Evolutionary conservation across 2,888 invertebrate species (phyloP).

Genomic region (Drosophila falleni): DNA sequence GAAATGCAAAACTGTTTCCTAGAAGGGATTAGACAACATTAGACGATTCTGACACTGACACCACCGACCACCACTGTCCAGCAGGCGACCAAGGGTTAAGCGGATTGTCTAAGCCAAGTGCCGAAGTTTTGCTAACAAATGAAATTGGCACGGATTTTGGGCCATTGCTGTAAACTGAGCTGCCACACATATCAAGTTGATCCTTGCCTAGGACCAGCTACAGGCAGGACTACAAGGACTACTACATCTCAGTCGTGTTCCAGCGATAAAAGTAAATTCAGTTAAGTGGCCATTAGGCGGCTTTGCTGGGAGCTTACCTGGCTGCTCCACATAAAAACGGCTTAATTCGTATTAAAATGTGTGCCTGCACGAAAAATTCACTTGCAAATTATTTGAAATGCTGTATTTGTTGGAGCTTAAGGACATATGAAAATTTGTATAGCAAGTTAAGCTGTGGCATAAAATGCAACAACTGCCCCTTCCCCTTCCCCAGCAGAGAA

Average conservation of each 20-base stretch:
- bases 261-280: conserved; percentile 71
- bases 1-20: conserved; percentile 55
- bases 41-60: conserved; percentile 23
- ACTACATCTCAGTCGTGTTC: conserved; percentile 2
- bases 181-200: conserved; percentile 50
- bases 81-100: conserved; percentile 64
- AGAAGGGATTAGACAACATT: conserved; percentile 51
- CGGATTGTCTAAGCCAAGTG: conserved; percentile 60
- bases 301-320: conserved; percentile 56
- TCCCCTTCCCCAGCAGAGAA: background rate
- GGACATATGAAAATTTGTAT: conserved; percentile 69
- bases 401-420: conserved; percentile 17
- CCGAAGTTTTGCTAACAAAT: conserved; percentile 62
- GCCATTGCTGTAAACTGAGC: conserved; percentile 32
- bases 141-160: conserved; percentile 68
- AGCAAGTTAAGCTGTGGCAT: conserved; percentile 64
- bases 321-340: conserved; percentile 60
- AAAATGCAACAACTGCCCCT: conserved; percentile 58
- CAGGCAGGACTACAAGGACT: conserved; percentile 7
- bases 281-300: conserved; percentile 75
- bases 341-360: conserved; percentile 66
- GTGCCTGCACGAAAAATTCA: conserved; percentile 8
- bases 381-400: conserved; percentile 67
- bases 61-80: conserved; percentile 22
- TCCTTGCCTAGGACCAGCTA: conserved; percentile 19